Evolutionary conservation across 2,888 invertebrate genomes (phyloP).

Genomic region (Cephus nigrinus): DNA sequence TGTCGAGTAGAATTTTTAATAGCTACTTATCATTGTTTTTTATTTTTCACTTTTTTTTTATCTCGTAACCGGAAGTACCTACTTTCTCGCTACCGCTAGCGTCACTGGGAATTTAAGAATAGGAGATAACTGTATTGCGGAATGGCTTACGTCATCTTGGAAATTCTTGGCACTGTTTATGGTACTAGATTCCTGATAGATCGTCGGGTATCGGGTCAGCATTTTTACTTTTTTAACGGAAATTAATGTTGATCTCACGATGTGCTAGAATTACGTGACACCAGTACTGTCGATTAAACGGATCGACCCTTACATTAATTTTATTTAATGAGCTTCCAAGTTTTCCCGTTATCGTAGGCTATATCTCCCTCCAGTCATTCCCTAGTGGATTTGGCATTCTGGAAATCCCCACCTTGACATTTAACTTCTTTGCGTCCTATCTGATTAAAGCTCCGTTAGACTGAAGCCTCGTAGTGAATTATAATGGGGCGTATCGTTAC

Average conservation of each 20-base stretch:
- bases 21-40: not conserved
- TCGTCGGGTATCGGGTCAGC: not conserved
- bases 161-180: not conserved
- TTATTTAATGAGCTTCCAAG: not conserved
- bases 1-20: not conserved
- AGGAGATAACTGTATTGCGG: too few species aligned
- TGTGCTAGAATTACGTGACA: too few species aligned
- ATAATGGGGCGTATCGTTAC: not conserved
- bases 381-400: not conserved
- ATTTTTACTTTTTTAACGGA: not conserved
- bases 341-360: not conserved
- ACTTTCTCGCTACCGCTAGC: not conserved
- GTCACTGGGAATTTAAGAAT: not conserved
- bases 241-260: not conserved
- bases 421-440: not conserved
- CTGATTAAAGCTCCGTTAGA: not conserved
- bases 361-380: not conserved
- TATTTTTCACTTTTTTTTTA: not conserved
- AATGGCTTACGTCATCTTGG: too few species aligned
- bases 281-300: not conserved
- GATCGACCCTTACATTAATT: not conserved
- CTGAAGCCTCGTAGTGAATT: not conserved
- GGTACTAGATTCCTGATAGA: not conserved
- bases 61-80: not conserved
- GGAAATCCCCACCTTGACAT: not conserved